These are phyloP conservation scores for Scaptodrosophila lebanonensis DNA, from an alignment of 1,140 invertebrate species.

Conservation along the genomic window DNA sequence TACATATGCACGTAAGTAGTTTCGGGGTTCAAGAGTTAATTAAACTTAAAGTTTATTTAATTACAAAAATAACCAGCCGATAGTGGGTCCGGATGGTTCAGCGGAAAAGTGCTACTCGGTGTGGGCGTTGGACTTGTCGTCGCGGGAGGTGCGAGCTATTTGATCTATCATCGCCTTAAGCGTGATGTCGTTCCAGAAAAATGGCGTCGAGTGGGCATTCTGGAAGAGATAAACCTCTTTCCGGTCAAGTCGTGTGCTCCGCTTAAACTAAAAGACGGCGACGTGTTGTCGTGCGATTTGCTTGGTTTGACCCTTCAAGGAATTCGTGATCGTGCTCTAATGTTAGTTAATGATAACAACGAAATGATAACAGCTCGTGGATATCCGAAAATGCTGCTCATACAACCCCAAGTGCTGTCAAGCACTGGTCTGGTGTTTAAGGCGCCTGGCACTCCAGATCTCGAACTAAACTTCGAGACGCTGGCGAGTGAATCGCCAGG, in stretches of 20 bases:
- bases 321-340: slow-evolving; percentile 78
- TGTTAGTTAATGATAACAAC: slow-evolving; percentile 78
- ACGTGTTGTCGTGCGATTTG: slow-evolving; percentile 76
- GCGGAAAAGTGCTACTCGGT: slow-evolving; percentile 38
- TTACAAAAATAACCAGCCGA: too few relatives aligned
- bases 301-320: slow-evolving; percentile 77
- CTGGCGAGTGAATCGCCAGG: slow-evolving; percentile 51
- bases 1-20: too few relatives aligned
- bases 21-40: too few relatives aligned
- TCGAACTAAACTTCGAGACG: slow-evolving; percentile 75
- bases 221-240: slow-evolving; percentile 78
- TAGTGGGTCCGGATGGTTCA: too few relatives aligned
- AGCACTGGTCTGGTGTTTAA: slow-evolving; percentile 66
- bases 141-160: slow-evolving; percentile 41
- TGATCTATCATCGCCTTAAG: slow-evolving; percentile 53
- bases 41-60: too few relatives aligned
- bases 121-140: slow-evolving; percentile 51
- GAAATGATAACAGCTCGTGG: slow-evolving; percentile 79
- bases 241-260: slow-evolving; percentile 79
- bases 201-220: slow-evolving; percentile 78
- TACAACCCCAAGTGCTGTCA: slow-evolving; percentile 71
- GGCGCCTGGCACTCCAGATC: slow-evolving; percentile 78
- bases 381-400: slow-evolving; percentile 79
- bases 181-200: slow-evolving; percentile 56
- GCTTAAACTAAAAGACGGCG: slow-evolving; percentile 52